Percentiles rank a stretch among this genome's conserved stretches.
These are phyloP conservation scores for Coendou prehensilis DNA, from an alignment of 2,797 vertebrate genomes.

Conservation along the genomic window DNA sequence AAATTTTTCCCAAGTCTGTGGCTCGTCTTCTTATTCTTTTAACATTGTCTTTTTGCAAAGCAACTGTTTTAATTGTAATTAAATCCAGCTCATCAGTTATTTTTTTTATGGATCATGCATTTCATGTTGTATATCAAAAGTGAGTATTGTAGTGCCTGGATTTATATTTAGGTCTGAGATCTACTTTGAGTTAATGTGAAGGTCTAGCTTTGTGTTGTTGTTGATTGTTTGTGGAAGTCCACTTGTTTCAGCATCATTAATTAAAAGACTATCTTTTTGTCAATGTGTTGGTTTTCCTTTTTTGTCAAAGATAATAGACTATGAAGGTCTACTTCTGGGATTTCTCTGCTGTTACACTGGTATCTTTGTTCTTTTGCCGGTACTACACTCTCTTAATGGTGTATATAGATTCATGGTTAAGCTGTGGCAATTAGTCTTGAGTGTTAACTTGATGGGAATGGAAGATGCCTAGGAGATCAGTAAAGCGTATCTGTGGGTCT, in stretches of 20 bases:
- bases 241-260: not conserved
- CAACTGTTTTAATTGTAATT: not conserved
- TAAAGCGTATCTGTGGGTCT: not conserved
- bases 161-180: not conserved
- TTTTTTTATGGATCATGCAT: not conserved
- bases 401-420: not conserved
- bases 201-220: not conserved
- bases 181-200: not conserved
- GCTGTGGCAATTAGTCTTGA: not conserved
- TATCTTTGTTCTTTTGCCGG: not conserved
- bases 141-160: not conserved
- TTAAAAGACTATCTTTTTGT: not conserved
- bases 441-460: not conserved
- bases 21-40: not conserved
- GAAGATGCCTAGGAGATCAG: not conserved
- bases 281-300: not conserved
- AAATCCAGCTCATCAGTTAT: not conserved
- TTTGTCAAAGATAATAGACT: not conserved
- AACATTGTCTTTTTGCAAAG: not conserved
- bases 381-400: not conserved
- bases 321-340: not conserved
- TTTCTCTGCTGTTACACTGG: not conserved
- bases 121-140: not conserved
- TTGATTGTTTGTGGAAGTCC: not conserved
- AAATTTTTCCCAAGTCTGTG: not conserved